Evolutionary conservation across 2,113 vertebrate species (phyloP).

Genomic region (Phyllostomus discolor): DNA sequence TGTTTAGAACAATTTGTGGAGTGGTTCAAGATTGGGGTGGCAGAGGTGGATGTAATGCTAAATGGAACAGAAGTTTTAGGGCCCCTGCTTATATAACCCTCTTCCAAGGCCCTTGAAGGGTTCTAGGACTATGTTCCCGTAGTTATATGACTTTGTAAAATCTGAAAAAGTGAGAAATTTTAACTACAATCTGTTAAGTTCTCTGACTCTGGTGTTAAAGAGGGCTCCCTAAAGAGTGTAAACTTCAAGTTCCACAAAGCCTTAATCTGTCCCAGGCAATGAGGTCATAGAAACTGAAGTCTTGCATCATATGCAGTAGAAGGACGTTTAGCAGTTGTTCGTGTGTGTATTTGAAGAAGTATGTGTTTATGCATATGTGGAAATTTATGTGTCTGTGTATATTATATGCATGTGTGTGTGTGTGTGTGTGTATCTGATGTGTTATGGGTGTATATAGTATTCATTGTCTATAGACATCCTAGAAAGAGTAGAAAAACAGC

Average conservation of each 20-base stretch:
- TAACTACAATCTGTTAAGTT: not conserved
- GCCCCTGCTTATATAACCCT: not conserved
- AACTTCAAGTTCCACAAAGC: not conserved
- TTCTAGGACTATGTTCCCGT: not conserved
- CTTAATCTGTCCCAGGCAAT: not conserved
- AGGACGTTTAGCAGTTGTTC: not conserved
- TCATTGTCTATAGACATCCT: not conserved
- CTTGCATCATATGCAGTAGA: not conserved
- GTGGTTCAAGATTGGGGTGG: not conserved
- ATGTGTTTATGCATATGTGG: not conserved
- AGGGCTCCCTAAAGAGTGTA: not conserved
- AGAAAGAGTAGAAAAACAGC: not conserved
- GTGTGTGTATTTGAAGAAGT: not conserved
- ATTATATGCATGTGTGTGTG: not conserved
- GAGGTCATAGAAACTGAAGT: not conserved
- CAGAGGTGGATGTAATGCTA: not conserved
- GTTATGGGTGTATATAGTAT: not conserved
- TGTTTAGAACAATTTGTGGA: not conserved
- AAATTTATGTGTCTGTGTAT: not conserved
- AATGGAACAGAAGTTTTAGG: not conserved
- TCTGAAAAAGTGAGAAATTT: not conserved
- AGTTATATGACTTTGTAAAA: not conserved
- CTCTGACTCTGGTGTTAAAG: not conserved
- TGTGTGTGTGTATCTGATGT: not conserved
- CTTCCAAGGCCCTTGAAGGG: not conserved